These are phyloP conservation scores for Neoitamus cyanurus DNA, from an alignment of 2,888 invertebrate genomes.

Conservation along the genomic window DNA sequence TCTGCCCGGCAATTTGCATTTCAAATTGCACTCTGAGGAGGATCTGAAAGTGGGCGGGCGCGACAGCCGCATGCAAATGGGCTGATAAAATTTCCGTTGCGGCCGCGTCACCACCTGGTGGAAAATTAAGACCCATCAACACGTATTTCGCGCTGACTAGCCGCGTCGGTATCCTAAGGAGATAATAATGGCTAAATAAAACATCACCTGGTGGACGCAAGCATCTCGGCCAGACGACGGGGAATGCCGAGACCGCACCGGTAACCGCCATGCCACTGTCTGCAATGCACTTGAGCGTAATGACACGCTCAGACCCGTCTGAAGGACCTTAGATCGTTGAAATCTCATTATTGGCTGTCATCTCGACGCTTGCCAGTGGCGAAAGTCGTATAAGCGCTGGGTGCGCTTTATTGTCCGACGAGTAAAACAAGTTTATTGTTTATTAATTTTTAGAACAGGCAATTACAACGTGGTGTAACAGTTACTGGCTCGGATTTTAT, in stretches of 20 bases:
- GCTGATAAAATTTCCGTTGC: background rate
- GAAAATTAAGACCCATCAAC: slow-evolving; percentile 29
- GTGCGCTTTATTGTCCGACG: too few relatives aligned
- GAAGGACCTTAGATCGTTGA: too few relatives aligned
- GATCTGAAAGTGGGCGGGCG: background rate
- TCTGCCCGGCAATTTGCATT: slow-evolving; percentile 28
- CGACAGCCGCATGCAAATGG: background rate
- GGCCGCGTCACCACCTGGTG: background rate
- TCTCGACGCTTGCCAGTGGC: too few relatives aligned
- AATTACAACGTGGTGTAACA: too few relatives aligned
- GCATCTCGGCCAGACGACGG: background rate
- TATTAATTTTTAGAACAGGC: too few relatives aligned
- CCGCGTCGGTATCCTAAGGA: background rate
- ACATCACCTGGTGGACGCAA: background rate
- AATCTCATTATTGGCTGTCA: too few relatives aligned
- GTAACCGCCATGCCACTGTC: too few relatives aligned
- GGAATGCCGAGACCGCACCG: background rate
- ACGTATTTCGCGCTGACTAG: background rate
- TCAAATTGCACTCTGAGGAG: slow-evolving; percentile 11
- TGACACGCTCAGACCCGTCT: too few relatives aligned
- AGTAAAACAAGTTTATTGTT: too few relatives aligned
- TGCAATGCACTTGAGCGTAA: too few relatives aligned
- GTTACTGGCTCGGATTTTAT: too few relatives aligned
- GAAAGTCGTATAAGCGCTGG: too few relatives aligned
- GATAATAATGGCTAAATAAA: slow-evolving; percentile 15